phyloP scores from a whole-genome alignment of 2,888 invertebrate genomes.

The Furcula furcula region DNA sequence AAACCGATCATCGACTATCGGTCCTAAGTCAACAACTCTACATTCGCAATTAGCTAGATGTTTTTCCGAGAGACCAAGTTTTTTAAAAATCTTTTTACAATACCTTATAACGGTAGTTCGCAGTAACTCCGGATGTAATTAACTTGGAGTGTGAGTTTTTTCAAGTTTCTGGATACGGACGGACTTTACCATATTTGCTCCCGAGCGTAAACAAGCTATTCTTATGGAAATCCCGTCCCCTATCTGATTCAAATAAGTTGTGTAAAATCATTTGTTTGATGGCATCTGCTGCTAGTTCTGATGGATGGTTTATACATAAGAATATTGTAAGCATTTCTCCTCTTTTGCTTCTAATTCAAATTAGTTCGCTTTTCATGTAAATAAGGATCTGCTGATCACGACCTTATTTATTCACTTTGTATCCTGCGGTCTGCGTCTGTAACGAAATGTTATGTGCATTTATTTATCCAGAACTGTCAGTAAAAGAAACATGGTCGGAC shows the following conservation, averaged over 20 bases:
- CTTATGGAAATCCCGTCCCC: slow-evolving; percentile 53
- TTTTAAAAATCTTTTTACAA: slow-evolving; percentile 7
- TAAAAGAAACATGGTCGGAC: slow-evolving; percentile 38
- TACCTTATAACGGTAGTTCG: slow-evolving; percentile 9
- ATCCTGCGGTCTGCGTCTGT: slow-evolving; percentile 51
- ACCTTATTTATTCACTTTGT: slow-evolving; percentile 50
- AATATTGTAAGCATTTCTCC: slow-evolving; percentile 24
- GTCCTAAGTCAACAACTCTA: slow-evolving; percentile 23
- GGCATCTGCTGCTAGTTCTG: slow-evolving; percentile 32
- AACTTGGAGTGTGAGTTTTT: slow-evolving; percentile 47
- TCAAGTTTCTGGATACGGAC: slow-evolving; percentile 27
- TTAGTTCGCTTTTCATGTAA: slow-evolving; percentile 65
- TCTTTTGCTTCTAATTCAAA: slow-evolving; percentile 46
- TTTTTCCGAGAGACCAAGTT: slow-evolving; percentile 15
- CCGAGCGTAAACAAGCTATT: slow-evolving; percentile 51
- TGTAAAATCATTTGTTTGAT: slow-evolving; percentile 29
- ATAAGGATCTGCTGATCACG: slow-evolving; percentile 49
- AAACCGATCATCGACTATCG: slow-evolving; percentile 33
- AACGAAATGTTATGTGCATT: slow-evolving; percentile 77
- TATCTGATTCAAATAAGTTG: slow-evolving; percentile 43
- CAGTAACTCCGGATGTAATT: slow-evolving; percentile 44
- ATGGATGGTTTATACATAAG: slow-evolving; percentile 38
- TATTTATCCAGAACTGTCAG: slow-evolving; percentile 54
- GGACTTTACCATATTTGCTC: slow-evolving; percentile 34
- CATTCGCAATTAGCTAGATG: slow-evolving; percentile 24